Evolutionary conservation across 2,888 invertebrate genomes (phyloP), one percentile per base, ranked within the genome.

Genomic region (Napeogenes sylphis): DNA sequence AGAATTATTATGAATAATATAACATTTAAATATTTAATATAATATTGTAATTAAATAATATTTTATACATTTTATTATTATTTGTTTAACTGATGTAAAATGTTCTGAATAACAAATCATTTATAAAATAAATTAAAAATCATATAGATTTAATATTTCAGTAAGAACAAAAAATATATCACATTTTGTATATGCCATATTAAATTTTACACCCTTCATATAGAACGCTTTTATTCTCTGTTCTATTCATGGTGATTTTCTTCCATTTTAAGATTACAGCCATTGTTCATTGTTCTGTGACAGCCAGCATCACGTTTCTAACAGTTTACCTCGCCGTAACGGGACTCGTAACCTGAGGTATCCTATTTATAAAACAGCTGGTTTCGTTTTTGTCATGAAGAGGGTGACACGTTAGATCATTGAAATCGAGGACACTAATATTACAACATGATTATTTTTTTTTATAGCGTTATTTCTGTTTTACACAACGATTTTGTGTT

Each of bases 271-370:
- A 86, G 83, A 87, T 86, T 86, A 87, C 85, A 84, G 78, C 80
- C 79, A 85, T 87, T 87, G 84, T 85, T 80, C 79, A 85, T 87
- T 87, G 84, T 85, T 79, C 81, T 79, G 85, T 83, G 84, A 85
- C 81, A 82, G 82, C 81, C 73, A 72, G 84, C 82, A 80, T 87
- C 85, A 79, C 77, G 79, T 87, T 86, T 83, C 87, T 80, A 79
- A 82, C 82, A 81, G 77, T 82, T 84, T 80, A 82, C 82, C 78
- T 77, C 78, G 21, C 21, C 21, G 81, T 81, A 82, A 85, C 74
- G 66, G 64, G 82, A 82, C 72, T 73, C 73, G 86, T 78, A 84
- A 86, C 83, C 76, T 74, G 85, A 87, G 80, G 76, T 76, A 72
- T 76, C 78, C 77, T 85, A 86, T 87, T 84, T 84, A 85, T 84